phyloP scores from a whole-genome alignment of 2,113 vertebrate species.

The Phrynosoma platyrhinos region DNA sequence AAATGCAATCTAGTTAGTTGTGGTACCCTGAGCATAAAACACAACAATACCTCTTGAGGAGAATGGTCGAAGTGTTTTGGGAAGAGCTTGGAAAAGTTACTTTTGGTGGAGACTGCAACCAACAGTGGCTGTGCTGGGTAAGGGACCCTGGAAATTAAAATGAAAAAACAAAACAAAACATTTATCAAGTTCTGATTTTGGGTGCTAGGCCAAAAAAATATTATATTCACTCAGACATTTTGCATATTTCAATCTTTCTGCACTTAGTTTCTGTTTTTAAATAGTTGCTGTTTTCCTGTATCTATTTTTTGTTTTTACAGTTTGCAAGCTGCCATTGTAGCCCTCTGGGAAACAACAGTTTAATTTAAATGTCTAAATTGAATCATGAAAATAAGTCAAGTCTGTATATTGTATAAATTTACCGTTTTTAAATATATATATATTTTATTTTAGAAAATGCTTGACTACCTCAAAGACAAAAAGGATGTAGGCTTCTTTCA shows the following conservation, averaged over 20 bases:
- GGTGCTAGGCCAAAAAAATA: background rate
- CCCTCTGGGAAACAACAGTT: background rate
- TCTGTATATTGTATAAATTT: background rate
- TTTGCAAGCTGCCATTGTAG: background rate
- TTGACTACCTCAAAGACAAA: slow-evolving; percentile 96
- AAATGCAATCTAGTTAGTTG: background rate
- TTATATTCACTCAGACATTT: background rate
- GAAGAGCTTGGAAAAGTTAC: no score
- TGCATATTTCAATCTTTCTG: background rate
- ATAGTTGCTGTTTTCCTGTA: background rate
- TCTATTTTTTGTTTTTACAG: background rate
- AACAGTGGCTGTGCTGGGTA: no score
- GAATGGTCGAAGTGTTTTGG: no score
- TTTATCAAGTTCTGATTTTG: no score
- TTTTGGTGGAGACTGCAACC: no score
- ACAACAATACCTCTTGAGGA: background rate
- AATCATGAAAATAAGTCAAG: background rate
- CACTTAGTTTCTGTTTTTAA: background rate
- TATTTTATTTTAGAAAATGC: slow-evolving; percentile 89
- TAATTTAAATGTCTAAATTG: background rate
- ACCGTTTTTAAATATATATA: slow-evolving; percentile 28
- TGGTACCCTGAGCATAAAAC: background rate
- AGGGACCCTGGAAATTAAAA: no score
- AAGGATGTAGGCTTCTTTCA: slow-evolving; percentile 98
- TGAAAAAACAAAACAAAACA: no score